These are phyloP conservation scores for Volucella inflata DNA, from an alignment of 2,888 invertebrate genomes.

Conservation along the genomic window DNA sequence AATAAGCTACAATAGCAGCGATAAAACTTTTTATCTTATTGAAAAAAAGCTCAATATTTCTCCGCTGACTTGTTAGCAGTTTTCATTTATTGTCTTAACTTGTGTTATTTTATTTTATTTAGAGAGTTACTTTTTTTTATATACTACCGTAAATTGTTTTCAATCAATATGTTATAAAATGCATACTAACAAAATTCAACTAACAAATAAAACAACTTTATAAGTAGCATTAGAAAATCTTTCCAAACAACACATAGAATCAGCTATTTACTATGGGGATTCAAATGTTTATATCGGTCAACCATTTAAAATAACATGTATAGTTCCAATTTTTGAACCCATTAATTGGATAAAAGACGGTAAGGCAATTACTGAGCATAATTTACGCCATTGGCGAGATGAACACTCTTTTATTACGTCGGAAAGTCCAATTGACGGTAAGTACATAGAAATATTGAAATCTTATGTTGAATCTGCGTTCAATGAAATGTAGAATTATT, in stretches of 20 bases:
- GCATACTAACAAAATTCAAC: slow-evolving; percentile 17
- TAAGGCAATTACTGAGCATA: slow-evolving; percentile 82
- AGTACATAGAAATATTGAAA: slow-evolving; percentile 76
- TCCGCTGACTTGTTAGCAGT: background rate
- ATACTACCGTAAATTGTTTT: slow-evolving; percentile 13
- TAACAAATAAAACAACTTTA: slow-evolving; percentile 7
- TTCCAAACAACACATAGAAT: slow-evolving; percentile 79
- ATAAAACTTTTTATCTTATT: too few species aligned
- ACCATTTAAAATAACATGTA: slow-evolving; percentile 82
- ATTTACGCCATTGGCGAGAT: slow-evolving; percentile 83
- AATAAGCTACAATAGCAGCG: too few species aligned
- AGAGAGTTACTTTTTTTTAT: background rate
- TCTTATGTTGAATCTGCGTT: slow-evolving; percentile 60
- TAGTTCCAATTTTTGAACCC: slow-evolving; percentile 82
- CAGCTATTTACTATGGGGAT: slow-evolving; percentile 82
- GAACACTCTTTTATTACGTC: slow-evolving; percentile 81
- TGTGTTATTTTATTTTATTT: background rate
- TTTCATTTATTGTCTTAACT: background rate
- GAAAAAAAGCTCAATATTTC: too few species aligned
- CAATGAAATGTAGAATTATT: slow-evolving; percentile 45
- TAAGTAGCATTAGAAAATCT: slow-evolving; percentile 78
- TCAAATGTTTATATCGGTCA: slow-evolving; percentile 82
- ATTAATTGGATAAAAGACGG: slow-evolving; percentile 83
- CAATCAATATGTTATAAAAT: slow-evolving; percentile 12
- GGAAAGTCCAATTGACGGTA: slow-evolving; percentile 82